Conservation (phyloP, 1,140 invertebrate species). For the Phocides pigmalion region DNA sequence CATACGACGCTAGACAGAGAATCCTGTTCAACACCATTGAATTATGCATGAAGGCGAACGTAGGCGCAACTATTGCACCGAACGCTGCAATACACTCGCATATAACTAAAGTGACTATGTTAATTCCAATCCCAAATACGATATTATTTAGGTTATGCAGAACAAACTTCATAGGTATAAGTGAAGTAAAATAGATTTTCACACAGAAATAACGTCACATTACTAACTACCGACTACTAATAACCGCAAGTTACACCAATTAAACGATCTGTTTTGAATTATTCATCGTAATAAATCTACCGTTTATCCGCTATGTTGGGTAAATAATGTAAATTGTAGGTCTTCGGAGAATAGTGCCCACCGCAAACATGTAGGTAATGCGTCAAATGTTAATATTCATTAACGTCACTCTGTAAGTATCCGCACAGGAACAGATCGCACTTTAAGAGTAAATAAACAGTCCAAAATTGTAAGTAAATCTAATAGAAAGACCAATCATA, state of each 20-base stretch:
- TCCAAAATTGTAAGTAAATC: no score
- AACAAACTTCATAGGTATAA: constrained; percentile 9
- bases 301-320: constrained; percentile 41
- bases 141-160: constrained; percentile 25
- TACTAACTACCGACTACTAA: constrained; percentile 13
- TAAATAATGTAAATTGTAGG: constrained; percentile 30
- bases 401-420: background rate
- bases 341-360: constrained; percentile 50
- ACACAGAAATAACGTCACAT: background rate
- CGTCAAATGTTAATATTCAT: background rate
- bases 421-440: background rate
- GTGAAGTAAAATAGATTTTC: constrained; percentile 9
- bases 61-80: constrained; percentile 45
- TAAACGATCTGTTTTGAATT: constrained; percentile 46
- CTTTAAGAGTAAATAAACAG: no score
- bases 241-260: constrained; percentile 37
- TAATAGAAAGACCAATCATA: no score
- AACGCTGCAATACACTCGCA: constrained; percentile 26
- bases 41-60: constrained; percentile 66
- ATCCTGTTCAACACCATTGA: constrained; percentile 57
- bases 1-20: constrained; percentile 46
- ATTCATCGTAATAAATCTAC: constrained; percentile 49
- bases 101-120: constrained; percentile 41
- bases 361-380: constrained; percentile 34
- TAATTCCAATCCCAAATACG: constrained; percentile 38